Base-by-base conservation (phyloP, 2,113 vertebrate species). In the Mastomys natalensis region DNA sequence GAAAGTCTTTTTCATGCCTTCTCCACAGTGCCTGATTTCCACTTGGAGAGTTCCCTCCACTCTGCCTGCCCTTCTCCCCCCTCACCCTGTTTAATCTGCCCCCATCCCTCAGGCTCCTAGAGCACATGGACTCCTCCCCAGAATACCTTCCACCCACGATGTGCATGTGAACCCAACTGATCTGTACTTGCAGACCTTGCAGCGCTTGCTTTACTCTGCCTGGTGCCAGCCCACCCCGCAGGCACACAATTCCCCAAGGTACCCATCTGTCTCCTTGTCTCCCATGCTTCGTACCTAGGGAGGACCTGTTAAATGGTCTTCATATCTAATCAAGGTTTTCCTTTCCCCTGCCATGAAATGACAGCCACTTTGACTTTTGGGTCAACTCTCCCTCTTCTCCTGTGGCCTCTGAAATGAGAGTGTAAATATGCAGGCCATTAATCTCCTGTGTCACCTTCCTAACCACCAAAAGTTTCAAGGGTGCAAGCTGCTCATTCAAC, bases 401-500 rank as follows among this genome's bases (percentile, higher is more conserved):
- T 13, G 15, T 2, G 22, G 34, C 22, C 45, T 21, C 76, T 40
- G 4, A 13, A 51, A 81, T 45, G n/a, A 58, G 76, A 51, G 16
- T 21, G 34, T 1, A 12, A 8, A 7, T 29, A 34, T 31, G 26
- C n/a, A 74, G n/a, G 8, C 21, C 9, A 26, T 53, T 53, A 53
- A n/a, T 72, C 48, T 72, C 43, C 31, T 31, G 29, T 87, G 34
- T 2, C 0, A 1, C 34, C 7, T 34, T 13, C 19, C 53, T 29
- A 12, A 10, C 31, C 37, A 1, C 62, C 70, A 31, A 13, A 40
- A 0, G 12, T 17, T 55, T 62, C 19, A 17, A 0, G 0, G 0
- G 2, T 2, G 0, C 1, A 0, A 3, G 22, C 48, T 55, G 12
- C 0, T 9, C 1, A 21, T 26, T 21, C 45, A 4, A 9, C 22